phyloP scores from a whole-genome alignment of 2,113 vertebrate species.

The Pteropus alecto region DNA sequence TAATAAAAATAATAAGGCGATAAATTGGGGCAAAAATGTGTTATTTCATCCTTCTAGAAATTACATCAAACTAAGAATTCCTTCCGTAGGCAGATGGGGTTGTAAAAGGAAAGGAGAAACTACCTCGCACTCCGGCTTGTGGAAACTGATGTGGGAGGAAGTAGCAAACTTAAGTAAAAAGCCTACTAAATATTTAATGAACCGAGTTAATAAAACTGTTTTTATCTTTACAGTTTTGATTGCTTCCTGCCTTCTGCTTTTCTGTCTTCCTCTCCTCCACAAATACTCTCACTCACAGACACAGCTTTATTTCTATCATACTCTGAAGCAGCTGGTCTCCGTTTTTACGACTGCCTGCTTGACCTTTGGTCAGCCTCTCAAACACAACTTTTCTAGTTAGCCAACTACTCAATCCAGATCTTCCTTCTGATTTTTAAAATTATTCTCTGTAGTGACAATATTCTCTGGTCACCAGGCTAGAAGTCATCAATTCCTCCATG shows the following conservation, averaged over 20 bases:
- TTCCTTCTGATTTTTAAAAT: not conserved
- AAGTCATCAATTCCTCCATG: fast-evolving
- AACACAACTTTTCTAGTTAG: not conserved
- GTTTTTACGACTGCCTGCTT: not conserved
- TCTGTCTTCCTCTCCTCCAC: not conserved
- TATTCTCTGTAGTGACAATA: not conserved
- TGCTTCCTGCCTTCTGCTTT: conserved; percentile 51
- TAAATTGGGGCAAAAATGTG: not conserved
- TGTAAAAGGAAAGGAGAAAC: not conserved
- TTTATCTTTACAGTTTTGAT: conserved; percentile 31
- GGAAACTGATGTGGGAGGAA: not conserved
- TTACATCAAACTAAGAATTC: not conserved
- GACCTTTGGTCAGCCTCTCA: not conserved
- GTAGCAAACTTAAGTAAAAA: conserved; percentile 23
- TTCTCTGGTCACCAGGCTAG: not conserved
- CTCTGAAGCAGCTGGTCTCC: too few relatives aligned
- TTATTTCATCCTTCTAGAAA: not conserved
- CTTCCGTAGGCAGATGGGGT: not conserved
- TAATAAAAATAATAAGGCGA: not conserved
- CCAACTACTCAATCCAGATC: not conserved
- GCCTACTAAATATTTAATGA: conserved; percentile 65
- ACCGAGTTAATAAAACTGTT: not conserved
- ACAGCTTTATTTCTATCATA: not conserved
- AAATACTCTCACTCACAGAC: fast-evolving
- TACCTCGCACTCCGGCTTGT: fast-evolving